Evolutionary conservation across 1,140 invertebrate species (phyloP).

Genomic region (Portunus trituberculatus): DNA sequence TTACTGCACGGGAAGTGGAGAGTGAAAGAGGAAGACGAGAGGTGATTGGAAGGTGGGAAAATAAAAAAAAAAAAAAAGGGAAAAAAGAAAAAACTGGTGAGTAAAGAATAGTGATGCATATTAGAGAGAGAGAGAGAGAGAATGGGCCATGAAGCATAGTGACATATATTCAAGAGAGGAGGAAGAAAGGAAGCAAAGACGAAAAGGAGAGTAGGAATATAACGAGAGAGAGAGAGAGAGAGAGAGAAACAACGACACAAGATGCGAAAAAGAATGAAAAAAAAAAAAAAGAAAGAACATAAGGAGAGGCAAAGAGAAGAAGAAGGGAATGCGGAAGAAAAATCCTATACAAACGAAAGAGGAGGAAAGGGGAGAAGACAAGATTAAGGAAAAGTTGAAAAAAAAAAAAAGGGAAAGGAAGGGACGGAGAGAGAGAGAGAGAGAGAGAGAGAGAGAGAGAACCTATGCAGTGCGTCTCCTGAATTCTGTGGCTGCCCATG

Average conservation of each 20-base stretch:
- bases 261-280: not conserved
- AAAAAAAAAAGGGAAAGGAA: not conserved
- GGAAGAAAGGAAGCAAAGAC: not conserved
- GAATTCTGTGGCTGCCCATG: too few relatives aligned
- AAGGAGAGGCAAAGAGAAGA: too few relatives aligned
- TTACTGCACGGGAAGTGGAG: not conserved
- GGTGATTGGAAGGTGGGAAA: not conserved
- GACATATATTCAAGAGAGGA: not conserved
- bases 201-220: not conserved
- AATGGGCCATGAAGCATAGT: too few relatives aligned
- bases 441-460: not conserved
- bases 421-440: not conserved
- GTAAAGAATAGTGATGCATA: not conserved
- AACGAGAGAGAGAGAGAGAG: slow-evolving; percentile 9
- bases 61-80: not conserved
- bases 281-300: too few relatives aligned
- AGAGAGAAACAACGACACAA: not conserved
- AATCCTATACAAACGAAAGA: too few relatives aligned
- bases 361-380: too few relatives aligned
- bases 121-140: not conserved
- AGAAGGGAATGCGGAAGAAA: too few relatives aligned
- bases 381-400: not conserved
- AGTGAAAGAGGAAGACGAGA: not conserved
- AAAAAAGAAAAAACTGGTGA: too few relatives aligned
- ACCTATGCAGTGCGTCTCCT: too few relatives aligned